Conservation (phyloP, 2,888 invertebrate genomes). For the Actias luna region DNA sequence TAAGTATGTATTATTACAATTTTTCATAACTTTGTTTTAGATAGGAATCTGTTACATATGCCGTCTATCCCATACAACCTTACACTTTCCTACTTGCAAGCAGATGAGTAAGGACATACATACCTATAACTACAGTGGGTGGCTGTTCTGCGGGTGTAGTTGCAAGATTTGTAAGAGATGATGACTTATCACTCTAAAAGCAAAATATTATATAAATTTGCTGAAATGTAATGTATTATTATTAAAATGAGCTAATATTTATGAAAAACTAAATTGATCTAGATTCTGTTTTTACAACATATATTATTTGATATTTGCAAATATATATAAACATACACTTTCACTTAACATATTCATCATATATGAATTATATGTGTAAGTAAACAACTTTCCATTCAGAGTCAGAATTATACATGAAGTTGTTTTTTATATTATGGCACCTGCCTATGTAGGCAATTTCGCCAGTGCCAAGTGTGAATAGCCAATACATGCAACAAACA, state of each 20-base stretch:
- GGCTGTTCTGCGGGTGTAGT: slow-evolving; percentile 57
- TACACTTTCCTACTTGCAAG: slow-evolving; percentile 20
- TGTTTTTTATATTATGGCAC: too few species aligned
- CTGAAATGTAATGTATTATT: slow-evolving; percentile 3
- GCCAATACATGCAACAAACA: too few species aligned
- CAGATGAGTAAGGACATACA: slow-evolving; percentile 22
- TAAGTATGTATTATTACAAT: too few species aligned
- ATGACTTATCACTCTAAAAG: slow-evolving; percentile 58
- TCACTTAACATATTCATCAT: background rate
- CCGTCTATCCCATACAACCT: background rate
- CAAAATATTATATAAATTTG: background rate
- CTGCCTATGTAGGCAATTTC: too few species aligned
- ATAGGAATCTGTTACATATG: background rate
- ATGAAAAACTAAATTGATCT: too few species aligned
- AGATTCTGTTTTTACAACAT: background rate
- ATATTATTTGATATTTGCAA: background rate
- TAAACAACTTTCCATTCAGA: background rate
- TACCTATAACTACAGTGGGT: slow-evolving; percentile 5
- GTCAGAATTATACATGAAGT: background rate
- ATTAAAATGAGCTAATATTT: too few species aligned
- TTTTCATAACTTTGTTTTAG: too few species aligned
- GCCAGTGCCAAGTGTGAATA: too few species aligned
- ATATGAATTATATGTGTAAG: background rate
- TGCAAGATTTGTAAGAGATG: slow-evolving; percentile 44
- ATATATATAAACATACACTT: background rate